These are phyloP conservation scores for Pangasianodon hypophthalmus DNA, from an alignment of 2,113 vertebrate genomes.

Conservation along the genomic window DNA sequence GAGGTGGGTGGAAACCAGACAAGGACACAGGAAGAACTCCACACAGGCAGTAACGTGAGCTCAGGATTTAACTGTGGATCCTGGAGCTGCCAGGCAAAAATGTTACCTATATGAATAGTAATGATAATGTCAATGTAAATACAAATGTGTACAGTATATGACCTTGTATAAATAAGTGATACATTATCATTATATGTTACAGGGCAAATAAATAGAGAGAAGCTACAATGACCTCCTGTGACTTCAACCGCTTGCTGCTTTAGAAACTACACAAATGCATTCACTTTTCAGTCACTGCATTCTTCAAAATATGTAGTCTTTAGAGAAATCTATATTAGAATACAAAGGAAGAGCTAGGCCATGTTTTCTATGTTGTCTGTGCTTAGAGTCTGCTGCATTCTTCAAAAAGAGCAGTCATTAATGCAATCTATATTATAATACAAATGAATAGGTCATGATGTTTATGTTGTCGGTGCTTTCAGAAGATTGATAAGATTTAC, in stretches of 20 bases:
- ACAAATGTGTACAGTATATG: neutral
- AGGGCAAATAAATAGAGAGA: neutral
- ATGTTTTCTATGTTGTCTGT: constrained; percentile 14
- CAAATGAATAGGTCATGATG: neutral
- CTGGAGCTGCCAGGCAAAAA: neutral
- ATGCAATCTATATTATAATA: constrained; percentile 19
- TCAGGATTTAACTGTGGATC: neutral
- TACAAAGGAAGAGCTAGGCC: neutral
- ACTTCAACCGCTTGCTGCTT: neutral
- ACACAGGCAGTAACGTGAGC: neutral
- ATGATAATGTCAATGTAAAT: neutral
- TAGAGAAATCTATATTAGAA: constrained; percentile 16
- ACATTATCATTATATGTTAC: neutral
- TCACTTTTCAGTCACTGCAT: constrained; percentile 7
- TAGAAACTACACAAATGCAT: neutral
- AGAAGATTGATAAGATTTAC: constrained; percentile 19
- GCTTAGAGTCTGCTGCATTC: neutral
- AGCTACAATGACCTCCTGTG: neutral
- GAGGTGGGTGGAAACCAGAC: neutral
- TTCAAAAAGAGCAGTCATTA: constrained; percentile 6
- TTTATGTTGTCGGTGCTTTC: neutral
- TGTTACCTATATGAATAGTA: neutral
- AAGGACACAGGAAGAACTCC: neutral
- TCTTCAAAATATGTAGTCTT: neutral
- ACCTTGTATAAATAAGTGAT: neutral